A percentile compares a stretch with the other conserved stretches of the same genome.
These are phyloP conservation scores for Vicugna pacos DNA, from an alignment of 2,113 vertebrate species.

Conservation along the genomic window DNA sequence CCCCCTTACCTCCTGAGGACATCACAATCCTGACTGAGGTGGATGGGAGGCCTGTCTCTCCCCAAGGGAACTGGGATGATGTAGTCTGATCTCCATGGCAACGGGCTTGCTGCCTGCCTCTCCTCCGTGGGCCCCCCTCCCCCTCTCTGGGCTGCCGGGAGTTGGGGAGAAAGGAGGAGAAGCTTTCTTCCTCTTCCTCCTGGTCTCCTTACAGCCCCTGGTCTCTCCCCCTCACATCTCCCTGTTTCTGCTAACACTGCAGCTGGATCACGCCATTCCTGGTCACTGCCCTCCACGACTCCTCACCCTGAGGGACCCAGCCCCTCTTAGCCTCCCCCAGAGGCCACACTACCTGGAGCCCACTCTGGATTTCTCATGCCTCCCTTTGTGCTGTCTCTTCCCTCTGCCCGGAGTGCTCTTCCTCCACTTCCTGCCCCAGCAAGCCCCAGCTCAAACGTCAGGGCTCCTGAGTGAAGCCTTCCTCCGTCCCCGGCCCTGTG, in stretches of 20 bases:
- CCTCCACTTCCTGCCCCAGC: not conserved
- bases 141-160: not conserved
- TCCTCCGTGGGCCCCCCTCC: not conserved
- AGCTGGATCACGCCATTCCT: not conserved
- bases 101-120: not conserved
- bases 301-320: rapidly evolving
- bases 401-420: not conserved
- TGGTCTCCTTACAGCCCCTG: too few species aligned
- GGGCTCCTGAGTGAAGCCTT: not conserved
- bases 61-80: conserved; percentile 29
- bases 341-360: rapidly evolving
- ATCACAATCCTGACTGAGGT: not conserved
- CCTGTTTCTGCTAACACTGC: not conserved
- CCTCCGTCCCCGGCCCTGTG: rapidly evolving
- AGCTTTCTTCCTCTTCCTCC: too few species aligned
- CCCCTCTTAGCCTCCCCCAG: not conserved
- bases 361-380: rapidly evolving
- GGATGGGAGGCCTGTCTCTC: not conserved
- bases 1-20: rapidly evolving
- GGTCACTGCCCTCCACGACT: rapidly evolving
- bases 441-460: rapidly evolving
- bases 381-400: not conserved
- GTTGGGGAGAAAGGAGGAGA: not conserved
- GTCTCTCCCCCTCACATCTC: rapidly evolving
- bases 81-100: conserved; percentile 69